These are phyloP conservation scores for Scaptomyza caliginosa DNA, from an alignment of 2,888 invertebrate genomes.

Conservation along the genomic window DNA sequence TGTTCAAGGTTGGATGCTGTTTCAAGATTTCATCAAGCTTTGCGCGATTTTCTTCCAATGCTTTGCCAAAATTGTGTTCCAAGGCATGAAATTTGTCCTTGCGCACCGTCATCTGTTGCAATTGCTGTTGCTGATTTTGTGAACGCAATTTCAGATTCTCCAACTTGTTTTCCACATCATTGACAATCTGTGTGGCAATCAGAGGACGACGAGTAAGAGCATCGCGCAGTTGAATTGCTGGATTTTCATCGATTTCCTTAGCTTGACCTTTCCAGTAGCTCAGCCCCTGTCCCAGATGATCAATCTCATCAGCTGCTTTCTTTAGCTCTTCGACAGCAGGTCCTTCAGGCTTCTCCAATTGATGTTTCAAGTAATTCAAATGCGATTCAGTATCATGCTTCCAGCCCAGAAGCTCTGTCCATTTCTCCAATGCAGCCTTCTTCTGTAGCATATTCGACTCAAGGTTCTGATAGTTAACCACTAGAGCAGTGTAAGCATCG, in stretches of 20 bases:
- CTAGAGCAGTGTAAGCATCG: slow-evolving; percentile 90
- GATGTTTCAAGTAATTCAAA: slow-evolving; percentile 91
- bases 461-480: slow-evolving; percentile 90
- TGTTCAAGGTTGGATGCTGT: slow-evolving; percentile 79
- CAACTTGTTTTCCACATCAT: slow-evolving; percentile 89
- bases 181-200: slow-evolving; percentile 89
- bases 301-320: slow-evolving; percentile 88
- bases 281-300: slow-evolving; percentile 88
- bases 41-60: slow-evolving; percentile 85
- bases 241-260: slow-evolving; percentile 88
- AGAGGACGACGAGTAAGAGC: slow-evolving; percentile 89
- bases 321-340: slow-evolving; percentile 89
- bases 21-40: slow-evolving; percentile 78
- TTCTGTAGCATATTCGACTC: slow-evolving; percentile 90
- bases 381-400: slow-evolving; percentile 91
- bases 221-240: slow-evolving; percentile 89
- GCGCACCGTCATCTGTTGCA: slow-evolving; percentile 89
- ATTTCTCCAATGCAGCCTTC: slow-evolving; percentile 90
- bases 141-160: slow-evolving; percentile 88
- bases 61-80: slow-evolving; percentile 88
- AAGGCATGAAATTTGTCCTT: slow-evolving; percentile 91
- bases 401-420: slow-evolving; percentile 93
- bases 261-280: slow-evolving; percentile 89
- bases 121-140: slow-evolving; percentile 87
- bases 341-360: slow-evolving; percentile 89